A percentile compares a stretch with the other conserved stretches of the same genome.
These are phyloP conservation scores for Eufriesea mexicana DNA, from an alignment of 1,140 invertebrate genomes.

Conservation along the genomic window DNA sequence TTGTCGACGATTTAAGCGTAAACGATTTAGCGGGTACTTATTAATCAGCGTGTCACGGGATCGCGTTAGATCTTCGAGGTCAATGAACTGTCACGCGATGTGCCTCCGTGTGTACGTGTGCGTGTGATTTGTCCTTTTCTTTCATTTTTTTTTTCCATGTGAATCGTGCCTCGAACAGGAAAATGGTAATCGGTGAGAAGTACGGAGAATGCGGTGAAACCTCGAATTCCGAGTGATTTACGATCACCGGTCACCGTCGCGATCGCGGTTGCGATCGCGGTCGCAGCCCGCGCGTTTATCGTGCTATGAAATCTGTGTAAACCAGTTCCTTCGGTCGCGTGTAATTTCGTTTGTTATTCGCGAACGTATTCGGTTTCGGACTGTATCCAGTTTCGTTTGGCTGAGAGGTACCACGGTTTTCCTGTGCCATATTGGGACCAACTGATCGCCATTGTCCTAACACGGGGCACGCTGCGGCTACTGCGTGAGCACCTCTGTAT, in stretches of 20 bases:
- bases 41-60: not conserved
- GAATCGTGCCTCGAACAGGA: not conserved
- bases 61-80: not conserved
- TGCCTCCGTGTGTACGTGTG: not conserved
- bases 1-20: not conserved
- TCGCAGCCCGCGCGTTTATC: not conserved
- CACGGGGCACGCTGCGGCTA: not conserved
- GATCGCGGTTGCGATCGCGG: not conserved
- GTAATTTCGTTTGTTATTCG: constrained; percentile 14
- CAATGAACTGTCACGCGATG: not conserved
- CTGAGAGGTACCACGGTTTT: too few relatives aligned
- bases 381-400: not conserved
- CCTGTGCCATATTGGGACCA: not conserved
- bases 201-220: not conserved
- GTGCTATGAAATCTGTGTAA: not conserved
- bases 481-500: not conserved
- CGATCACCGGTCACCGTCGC: not conserved
- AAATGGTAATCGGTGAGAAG: not conserved
- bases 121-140: not conserved
- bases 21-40: not conserved
- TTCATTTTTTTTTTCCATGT: not conserved
- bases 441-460: not conserved
- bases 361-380: not conserved
- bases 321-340: not conserved
- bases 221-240: not conserved